phyloP scores from a whole-genome alignment of 2,113 vertebrate genomes.

The Thryonomys swinderianus region DNA sequence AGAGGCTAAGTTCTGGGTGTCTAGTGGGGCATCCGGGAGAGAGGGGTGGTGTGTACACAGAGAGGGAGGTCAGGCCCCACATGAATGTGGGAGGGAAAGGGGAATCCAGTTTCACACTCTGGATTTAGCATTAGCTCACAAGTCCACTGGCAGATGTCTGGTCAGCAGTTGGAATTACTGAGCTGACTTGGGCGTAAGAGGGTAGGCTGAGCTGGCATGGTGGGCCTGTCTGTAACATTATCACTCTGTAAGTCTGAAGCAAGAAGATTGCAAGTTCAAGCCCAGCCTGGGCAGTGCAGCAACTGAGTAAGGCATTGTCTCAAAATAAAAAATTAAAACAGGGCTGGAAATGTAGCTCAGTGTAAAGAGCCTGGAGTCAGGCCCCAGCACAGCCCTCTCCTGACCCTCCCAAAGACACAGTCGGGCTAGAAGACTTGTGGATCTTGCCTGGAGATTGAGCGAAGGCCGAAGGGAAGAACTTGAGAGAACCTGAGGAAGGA shows the following conservation, averaged over 20 bases:
- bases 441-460: not conserved
- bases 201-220: not conserved
- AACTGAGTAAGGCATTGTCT: not conserved
- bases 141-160: not conserved
- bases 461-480: not conserved
- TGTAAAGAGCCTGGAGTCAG: not conserved
- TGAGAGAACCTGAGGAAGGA: not conserved
- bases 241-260: not conserved
- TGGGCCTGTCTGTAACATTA: not conserved
- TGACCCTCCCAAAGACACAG: not conserved
- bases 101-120: not conserved
- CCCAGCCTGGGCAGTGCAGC: not conserved
- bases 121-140: not conserved
- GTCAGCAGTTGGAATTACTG: not conserved
- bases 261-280: not conserved
- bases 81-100: not conserved
- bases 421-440: not conserved
- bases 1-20: not conserved
- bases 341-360: not conserved
- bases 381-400: not conserved
- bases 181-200: not conserved
- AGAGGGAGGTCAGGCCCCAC: not conserved
- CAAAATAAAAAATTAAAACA: not conserved
- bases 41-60: not conserved
- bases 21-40: not conserved